Evolutionary conservation across 2,113 vertebrate species (phyloP).

Genomic region (Hassar affinis): DNA sequence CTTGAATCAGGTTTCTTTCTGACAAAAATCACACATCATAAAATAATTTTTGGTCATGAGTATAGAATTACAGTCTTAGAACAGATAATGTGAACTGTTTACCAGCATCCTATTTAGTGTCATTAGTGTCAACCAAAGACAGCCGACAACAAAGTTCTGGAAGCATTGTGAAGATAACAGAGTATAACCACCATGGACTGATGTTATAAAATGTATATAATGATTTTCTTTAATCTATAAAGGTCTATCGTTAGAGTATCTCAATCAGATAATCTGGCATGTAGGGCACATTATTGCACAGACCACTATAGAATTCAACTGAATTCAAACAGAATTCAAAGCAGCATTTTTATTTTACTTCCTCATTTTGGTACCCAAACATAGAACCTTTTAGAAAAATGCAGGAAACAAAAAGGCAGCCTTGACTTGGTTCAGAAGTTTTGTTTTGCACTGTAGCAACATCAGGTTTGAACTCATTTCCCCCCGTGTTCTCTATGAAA

Average conservation of each 20-base stretch:
- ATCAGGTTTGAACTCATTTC: conserved; percentile 23
- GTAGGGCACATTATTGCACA: neutral
- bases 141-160: neutral
- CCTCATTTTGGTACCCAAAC: conserved; percentile 5
- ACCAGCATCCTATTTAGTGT: neutral
- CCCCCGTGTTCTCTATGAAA: conserved; percentile 21
- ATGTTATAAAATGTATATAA: neutral
- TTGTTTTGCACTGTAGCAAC: conserved; percentile 21
- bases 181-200: neutral
- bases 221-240: neutral
- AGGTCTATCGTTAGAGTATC: neutral
- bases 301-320: neutral
- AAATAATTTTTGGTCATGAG: neutral
- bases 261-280: neutral
- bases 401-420: neutral
- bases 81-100: neutral
- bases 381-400: neutral
- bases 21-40: neutral
- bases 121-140: neutral
- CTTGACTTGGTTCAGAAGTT: conserved; percentile 2
- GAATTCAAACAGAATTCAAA: too few species aligned
- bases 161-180: neutral
- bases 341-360: conserved; percentile 8
- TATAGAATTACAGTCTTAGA: neutral
- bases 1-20: neutral